A percentile compares a stretch with the other conserved stretches of the same genome.
phyloP scores from a whole-genome alignment of 1,140 invertebrate species.

The Tetramorium parvispinum region DNA sequence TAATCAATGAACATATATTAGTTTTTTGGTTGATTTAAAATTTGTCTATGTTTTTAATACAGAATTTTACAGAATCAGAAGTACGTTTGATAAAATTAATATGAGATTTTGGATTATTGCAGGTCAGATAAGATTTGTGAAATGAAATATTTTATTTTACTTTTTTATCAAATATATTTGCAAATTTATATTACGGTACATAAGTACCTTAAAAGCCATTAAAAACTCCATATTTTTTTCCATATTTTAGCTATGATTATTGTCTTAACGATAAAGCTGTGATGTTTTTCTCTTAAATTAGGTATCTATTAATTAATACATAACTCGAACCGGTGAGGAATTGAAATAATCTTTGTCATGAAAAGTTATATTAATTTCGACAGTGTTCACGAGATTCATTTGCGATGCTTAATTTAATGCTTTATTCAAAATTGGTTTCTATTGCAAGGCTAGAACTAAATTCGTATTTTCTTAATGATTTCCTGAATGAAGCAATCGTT shows the following conservation, averaged over 20 bases:
- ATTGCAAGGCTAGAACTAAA: background rate
- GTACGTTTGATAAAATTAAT: background rate
- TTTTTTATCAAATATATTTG: background rate
- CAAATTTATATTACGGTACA: background rate
- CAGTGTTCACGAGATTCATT: background rate
- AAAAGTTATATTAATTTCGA: background rate
- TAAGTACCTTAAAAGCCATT: background rate
- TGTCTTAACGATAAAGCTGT: background rate
- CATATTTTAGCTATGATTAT: background rate
- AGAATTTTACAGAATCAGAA: background rate
- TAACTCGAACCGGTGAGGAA: too few species aligned
- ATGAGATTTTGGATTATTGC: background rate
- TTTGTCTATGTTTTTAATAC: background rate
- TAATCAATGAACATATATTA: background rate
- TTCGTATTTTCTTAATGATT: background rate
- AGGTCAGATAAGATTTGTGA: background rate
- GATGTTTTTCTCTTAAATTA: background rate
- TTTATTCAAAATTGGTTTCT: background rate
- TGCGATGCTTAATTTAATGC: background rate
- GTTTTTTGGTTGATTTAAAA: background rate
- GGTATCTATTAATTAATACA: too few species aligned
- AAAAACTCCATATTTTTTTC: background rate
- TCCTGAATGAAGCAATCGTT: background rate
- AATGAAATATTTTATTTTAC: background rate
- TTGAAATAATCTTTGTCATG: background rate